phyloP scores from a whole-genome alignment of 2,113 vertebrate genomes.

The Caloenas nicobarica region DNA sequence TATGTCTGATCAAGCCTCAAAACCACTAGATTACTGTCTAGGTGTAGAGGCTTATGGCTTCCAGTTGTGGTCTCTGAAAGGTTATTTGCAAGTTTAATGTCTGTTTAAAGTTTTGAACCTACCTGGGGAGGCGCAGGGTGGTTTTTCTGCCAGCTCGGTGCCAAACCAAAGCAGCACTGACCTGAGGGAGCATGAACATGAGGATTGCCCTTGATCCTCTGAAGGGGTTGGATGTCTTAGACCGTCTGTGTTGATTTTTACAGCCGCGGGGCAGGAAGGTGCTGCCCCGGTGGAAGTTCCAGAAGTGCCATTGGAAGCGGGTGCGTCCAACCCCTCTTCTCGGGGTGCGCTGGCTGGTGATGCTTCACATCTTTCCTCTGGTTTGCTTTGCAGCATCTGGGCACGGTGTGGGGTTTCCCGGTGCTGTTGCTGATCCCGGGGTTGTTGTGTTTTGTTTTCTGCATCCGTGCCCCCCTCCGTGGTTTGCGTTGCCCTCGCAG shows the following conservation, averaged over 20 bases:
- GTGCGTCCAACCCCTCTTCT: accelerated
- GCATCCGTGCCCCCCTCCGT: neutral
- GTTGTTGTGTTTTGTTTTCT: neutral
- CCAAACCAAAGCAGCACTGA: accelerated
- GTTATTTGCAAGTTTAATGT: neutral
- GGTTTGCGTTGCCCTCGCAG: accelerated
- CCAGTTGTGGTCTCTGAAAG: neutral
- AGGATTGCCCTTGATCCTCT: neutral
- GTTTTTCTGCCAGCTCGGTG: neutral
- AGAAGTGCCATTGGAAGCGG: accelerated
- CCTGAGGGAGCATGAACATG: neutral
- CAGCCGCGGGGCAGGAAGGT: neutral
- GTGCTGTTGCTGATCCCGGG: neutral
- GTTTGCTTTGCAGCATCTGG: neutral
- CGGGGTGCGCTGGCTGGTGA: accelerated
- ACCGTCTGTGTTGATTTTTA: neutral
- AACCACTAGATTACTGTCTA: neutral
- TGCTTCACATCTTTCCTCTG: neutral
- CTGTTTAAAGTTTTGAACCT: neutral
- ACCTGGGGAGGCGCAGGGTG: accelerated
- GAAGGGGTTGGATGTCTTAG: neutral
- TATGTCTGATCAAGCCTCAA: neutral
- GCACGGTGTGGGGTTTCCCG: neutral
- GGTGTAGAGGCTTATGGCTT: neutral
- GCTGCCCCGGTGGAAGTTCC: neutral